Base-by-base conservation (phyloP, 92 coral and sea anemone species). In the Parazoanthus darwini region DNA sequence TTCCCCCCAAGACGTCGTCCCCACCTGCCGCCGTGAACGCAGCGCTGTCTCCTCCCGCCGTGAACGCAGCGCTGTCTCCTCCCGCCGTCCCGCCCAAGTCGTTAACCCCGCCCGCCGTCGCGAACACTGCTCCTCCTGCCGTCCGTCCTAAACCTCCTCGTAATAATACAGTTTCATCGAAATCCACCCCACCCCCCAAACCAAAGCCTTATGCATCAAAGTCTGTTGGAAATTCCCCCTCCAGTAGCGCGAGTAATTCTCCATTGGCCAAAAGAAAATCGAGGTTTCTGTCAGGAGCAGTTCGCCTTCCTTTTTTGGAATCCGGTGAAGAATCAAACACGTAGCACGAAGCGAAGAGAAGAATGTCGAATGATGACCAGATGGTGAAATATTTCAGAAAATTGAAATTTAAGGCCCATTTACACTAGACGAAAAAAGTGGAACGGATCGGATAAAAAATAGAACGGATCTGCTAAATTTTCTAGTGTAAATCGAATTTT, bases 201-300 rank as follows among this genome's bases (percentile, higher is more conserved):
- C 87, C 87, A 48, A 84, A 72, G 38, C 87, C 87, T 71, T 84
- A 84, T n/a, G 14, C 38, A n/a, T 71, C 87, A 26, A 84, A 84
- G 87, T 84, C 87, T 66, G 42, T 16, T 18, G 87, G 78, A 26
- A 71, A 48, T 26, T 70, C 78, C n/a, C 65, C 87, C 8, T 71
- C 68, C 1, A 10, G 66, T 14, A 84, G 67, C 25, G 77, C 86
- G 42, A 33, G 44, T 26, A 84, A 71, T 74, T 84, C 79, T 10
- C 79, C 87, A 10, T 13, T 9, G 15, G 11, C 87, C 70, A 84
- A 29, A 50, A 72, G 79, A 33, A 70, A 84, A 5, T 71, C 87
- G 33, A 84, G 26, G 25, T 11, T 72, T 46, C 87, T 71, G 1
- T 3, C 70, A 13, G 87, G 87, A 25, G 87, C 79, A 48, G 22